Evolutionary conservation across 2,113 vertebrate genomes (phyloP).

Genomic region (Trichechus manatus): DNA sequence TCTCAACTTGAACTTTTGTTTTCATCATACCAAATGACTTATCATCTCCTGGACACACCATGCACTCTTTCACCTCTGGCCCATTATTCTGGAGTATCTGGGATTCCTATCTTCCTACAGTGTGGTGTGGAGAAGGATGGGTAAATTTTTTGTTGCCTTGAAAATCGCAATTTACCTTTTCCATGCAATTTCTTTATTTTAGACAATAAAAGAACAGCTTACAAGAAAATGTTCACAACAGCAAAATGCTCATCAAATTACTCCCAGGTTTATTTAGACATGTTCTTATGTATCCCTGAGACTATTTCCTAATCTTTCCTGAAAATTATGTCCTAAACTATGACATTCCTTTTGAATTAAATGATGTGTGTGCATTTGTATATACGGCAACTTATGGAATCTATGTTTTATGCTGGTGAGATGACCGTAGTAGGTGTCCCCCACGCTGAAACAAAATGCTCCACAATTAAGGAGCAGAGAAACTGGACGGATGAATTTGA

Average conservation of each 20-base stretch:
- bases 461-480: not conserved
- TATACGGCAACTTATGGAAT: not conserved
- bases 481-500: not conserved
- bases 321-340: slow-evolving; percentile 64
- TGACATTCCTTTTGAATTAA: slow-evolving; percentile 13
- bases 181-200: slow-evolving; percentile 27
- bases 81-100: not conserved
- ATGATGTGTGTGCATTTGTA: not conserved
- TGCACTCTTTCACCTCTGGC: not conserved
- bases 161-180: slow-evolving; percentile 37
- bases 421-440: slow-evolving; percentile 16
- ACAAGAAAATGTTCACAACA: slow-evolving; percentile 40
- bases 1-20: slow-evolving; percentile 3
- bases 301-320: slow-evolving; percentile 50
- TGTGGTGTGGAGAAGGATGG: not conserved
- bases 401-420: slow-evolving; percentile 25
- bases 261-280: slow-evolving; percentile 28
- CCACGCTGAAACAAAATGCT: slow-evolving; percentile 34
- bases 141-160: slow-evolving; percentile 40
- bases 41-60: not conserved
- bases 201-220: slow-evolving; percentile 50
- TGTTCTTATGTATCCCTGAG: not conserved
- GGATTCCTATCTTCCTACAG: not conserved
- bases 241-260: slow-evolving; percentile 28
- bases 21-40: not conserved